phyloP scores from a whole-genome alignment of 1,140 invertebrate genomes.

The Calliphora vicina region DNA sequence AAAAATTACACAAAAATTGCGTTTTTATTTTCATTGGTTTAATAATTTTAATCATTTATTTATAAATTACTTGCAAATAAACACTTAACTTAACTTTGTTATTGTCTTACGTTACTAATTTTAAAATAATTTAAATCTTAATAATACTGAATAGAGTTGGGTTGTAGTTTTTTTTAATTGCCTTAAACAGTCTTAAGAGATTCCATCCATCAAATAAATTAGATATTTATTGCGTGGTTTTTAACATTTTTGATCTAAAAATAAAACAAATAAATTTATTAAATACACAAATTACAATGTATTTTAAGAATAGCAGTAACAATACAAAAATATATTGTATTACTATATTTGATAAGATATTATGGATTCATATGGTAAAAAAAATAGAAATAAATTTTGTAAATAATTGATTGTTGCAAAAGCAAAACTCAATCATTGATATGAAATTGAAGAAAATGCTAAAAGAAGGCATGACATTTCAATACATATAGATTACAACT shows the following conservation, averaged over 20 bases:
- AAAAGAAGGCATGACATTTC: too few species aligned
- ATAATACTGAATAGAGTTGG: background rate
- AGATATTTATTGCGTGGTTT: background rate
- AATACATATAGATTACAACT: too few species aligned
- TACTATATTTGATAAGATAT: background rate
- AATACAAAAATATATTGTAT: background rate
- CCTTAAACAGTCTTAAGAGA: slow-evolving; percentile 23
- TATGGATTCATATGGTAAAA: background rate
- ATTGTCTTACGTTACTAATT: too few species aligned
- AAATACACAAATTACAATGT: background rate
- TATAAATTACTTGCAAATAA: background rate
- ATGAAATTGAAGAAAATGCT: too few species aligned
- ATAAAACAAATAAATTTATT: background rate
- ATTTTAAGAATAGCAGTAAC: background rate
- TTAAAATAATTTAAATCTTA: too few species aligned
- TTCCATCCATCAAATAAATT: slow-evolving; percentile 1
- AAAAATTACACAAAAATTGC: too few species aligned
- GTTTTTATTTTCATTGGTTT: too few species aligned
- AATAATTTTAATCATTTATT: background rate
- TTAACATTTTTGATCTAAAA: slow-evolving; percentile 19
- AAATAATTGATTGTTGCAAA: background rate
- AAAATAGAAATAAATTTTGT: background rate
- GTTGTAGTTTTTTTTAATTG: background rate
- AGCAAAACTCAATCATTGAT: background rate
- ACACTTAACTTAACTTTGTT: too few species aligned